These are phyloP conservation scores for Ridgeia piscesae DNA, from an alignment of 1,140 invertebrate genomes.

Conservation along the genomic window DNA sequence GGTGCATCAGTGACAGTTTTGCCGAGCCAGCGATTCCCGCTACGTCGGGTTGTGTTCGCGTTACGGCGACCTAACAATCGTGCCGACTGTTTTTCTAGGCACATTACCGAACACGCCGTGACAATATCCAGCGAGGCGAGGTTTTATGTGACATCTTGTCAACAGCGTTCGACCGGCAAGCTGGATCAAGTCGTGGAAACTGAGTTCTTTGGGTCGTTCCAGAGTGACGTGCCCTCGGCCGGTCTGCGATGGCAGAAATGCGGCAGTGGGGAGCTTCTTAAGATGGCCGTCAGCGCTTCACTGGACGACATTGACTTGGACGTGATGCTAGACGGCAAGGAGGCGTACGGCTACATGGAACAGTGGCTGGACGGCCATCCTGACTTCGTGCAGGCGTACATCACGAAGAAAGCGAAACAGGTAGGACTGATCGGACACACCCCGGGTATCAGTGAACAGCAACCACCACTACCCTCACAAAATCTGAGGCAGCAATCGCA, in stretches of 20 bases:
- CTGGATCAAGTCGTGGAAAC: background rate
- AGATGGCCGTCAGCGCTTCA: background rate
- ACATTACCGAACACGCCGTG: background rate
- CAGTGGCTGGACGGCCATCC: constrained; percentile 93
- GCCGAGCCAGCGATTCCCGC: background rate
- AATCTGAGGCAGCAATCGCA: constrained; percentile 53
- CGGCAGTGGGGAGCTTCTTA: background rate
- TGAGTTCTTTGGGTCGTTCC: background rate
- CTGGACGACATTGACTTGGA: background rate
- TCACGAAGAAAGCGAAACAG: constrained; percentile 82
- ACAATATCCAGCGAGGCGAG: background rate
- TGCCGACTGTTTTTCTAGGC: background rate
- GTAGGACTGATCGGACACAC: constrained; percentile 43
- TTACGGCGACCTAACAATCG: background rate
- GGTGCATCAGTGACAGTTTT: background rate
- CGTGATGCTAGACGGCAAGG: constrained; percentile 18
- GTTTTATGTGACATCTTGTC: background rate
- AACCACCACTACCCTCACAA: constrained; percentile 80
- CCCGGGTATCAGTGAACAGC: constrained; percentile 84
- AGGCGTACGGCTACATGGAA: constrained; percentile 51
- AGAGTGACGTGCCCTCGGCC: background rate
- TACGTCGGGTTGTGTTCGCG: background rate
- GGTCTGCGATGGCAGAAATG: background rate
- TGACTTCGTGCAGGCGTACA: constrained; percentile 92
- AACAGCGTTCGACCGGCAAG: background rate